Percentiles rank a stretch among this genome's conserved stretches.
Evolutionary conservation across 2,888 invertebrate genomes (phyloP).

Genomic region (Gibbula magus): DNA sequence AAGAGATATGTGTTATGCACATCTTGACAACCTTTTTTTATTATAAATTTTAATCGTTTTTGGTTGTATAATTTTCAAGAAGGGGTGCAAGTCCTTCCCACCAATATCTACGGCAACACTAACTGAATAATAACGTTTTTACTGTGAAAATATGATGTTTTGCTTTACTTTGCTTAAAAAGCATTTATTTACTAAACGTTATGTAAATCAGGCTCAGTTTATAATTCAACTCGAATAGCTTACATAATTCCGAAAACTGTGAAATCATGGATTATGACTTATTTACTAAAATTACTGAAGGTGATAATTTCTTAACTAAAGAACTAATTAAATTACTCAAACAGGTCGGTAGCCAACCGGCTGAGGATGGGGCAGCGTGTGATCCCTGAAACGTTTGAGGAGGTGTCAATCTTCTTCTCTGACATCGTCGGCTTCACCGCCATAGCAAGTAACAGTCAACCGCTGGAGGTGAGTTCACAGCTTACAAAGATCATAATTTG

Average conservation of each 20-base stretch:
- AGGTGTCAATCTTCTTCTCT: conserved; percentile 71
- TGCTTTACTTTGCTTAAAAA: too few relatives aligned
- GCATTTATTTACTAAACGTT: too few relatives aligned
- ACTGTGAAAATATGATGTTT: too few relatives aligned
- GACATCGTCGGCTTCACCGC: conserved; percentile 73
- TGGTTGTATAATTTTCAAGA: too few relatives aligned
- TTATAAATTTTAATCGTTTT: too few relatives aligned
- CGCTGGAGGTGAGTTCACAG: conserved; percentile 54
- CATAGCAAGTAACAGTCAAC: conserved; percentile 65
- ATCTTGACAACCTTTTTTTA: too few relatives aligned
- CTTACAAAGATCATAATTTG: neutral
- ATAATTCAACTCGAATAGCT: neutral
- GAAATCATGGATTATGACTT: neutral
- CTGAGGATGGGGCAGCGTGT: conserved; percentile 68
- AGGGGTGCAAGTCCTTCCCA: too few relatives aligned
- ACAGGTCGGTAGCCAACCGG: conserved; percentile 69
- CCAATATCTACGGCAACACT: too few relatives aligned
- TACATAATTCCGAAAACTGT: neutral
- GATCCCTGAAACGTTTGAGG: conserved; percentile 66
- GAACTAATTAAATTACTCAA: neutral
- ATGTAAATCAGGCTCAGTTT: too few relatives aligned
- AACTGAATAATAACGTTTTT: too few relatives aligned
- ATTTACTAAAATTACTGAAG: neutral
- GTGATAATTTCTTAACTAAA: too few relatives aligned
- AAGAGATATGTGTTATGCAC: too few relatives aligned